phyloP scores from a whole-genome alignment of 2,797 vertebrate genomes.

The Anniella stebbinsi region DNA sequence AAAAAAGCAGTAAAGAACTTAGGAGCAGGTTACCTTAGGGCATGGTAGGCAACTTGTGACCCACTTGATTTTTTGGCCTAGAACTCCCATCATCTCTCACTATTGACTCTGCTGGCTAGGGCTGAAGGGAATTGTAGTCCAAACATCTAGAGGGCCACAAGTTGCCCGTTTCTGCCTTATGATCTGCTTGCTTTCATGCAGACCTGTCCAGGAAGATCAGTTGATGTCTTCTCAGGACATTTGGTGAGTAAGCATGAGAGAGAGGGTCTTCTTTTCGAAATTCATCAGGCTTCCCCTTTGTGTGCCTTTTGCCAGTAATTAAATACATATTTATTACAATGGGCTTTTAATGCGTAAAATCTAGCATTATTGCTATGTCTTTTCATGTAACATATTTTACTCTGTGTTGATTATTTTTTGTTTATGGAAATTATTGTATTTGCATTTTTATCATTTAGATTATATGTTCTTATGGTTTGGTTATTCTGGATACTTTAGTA shows the following conservation, averaged over 20 bases:
- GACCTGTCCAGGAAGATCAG: not conserved
- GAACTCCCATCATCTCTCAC: too few relatives aligned
- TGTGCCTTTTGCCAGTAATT: not conserved
- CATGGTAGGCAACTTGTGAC: too few relatives aligned
- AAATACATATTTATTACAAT: not conserved
- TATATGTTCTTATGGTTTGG: not conserved
- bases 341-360: not conserved
- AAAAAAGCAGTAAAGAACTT: too few relatives aligned
- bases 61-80: too few relatives aligned
- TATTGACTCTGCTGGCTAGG: too few relatives aligned
- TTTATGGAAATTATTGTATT: not conserved
- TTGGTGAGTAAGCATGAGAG: not conserved
- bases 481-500: not conserved
- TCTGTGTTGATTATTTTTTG: not conserved
- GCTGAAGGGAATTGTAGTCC: too few relatives aligned
- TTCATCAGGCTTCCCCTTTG: not conserved
- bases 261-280: not conserved
- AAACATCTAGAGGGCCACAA: too few relatives aligned
- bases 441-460: not conserved
- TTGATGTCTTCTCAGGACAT: not conserved
- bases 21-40: too few relatives aligned
- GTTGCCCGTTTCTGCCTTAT: too few relatives aligned
- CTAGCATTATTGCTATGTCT: not conserved
- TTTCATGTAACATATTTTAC: not conserved
- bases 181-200: too few relatives aligned